Conservation (phyloP, 2,797 vertebrate species). For the Rhinella marina region DNA sequence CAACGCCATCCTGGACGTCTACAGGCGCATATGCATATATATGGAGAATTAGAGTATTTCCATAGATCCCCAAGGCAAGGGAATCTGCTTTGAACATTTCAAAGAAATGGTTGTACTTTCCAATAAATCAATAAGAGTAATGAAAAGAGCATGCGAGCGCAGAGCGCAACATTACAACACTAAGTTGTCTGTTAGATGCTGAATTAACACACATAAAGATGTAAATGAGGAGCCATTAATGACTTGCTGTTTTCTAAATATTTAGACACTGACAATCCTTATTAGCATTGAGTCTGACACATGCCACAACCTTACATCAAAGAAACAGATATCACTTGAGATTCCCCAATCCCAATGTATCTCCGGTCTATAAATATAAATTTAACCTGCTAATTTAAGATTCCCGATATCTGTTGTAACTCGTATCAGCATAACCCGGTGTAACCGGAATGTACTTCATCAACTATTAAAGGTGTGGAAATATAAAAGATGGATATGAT, state of each 20-base stretch:
- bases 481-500: background rate
- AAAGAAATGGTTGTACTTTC: conserved; percentile 39
- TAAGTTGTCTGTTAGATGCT: conserved; percentile 44
- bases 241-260: conserved; percentile 52
- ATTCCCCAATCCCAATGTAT: conserved; percentile 58
- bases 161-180: conserved; percentile 22
- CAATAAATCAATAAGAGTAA: conserved; percentile 49
- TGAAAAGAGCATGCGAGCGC: conserved; percentile 8
- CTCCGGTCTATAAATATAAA: conserved; percentile 23
- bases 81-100: conserved; percentile 48
- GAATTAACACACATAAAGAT: conserved; percentile 55
- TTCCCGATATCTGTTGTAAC: background rate
- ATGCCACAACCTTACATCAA: conserved; percentile 52
- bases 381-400: conserved; percentile 28
- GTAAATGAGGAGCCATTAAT: conserved; percentile 55
- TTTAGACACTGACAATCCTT: conserved; percentile 51
- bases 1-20: conserved; percentile 41
- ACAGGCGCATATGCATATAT: conserved; percentile 48
- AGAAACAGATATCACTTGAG: conserved; percentile 35
- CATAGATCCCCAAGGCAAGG: conserved; percentile 50
- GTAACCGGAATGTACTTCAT: background rate
- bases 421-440: background rate
- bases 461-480: background rate
- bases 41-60: conserved; percentile 51
- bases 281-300: conserved; percentile 56